Evolutionary conservation across 2,113 vertebrate genomes (phyloP).

Genomic region (Anolis sagrei): DNA sequence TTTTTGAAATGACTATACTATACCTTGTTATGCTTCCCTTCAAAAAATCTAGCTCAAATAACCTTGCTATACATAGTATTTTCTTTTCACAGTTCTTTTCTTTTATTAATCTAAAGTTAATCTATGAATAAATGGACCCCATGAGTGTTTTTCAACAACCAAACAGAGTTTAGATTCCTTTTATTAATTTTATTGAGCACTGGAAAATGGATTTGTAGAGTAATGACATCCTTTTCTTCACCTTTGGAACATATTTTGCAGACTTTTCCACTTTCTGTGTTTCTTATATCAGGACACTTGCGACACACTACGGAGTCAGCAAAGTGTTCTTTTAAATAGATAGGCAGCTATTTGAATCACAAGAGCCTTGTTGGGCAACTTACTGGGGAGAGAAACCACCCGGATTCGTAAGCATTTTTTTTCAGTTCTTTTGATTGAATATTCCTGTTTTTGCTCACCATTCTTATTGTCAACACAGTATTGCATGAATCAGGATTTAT

Average conservation of each 20-base stretch:
- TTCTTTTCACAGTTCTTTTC: conserved; percentile 50
- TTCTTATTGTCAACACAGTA: no score
- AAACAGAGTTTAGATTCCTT: background rate
- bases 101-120: conserved; percentile 50
- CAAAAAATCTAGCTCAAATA: conserved; percentile 67
- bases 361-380: conserved; percentile 54
- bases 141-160: conserved; percentile 18
- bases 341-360: conserved; percentile 56
- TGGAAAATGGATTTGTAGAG: conserved; percentile 3
- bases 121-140: conserved; percentile 37
- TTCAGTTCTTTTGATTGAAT: no score
- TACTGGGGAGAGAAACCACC: no score
- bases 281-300: conserved; percentile 8
- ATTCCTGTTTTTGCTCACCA: no score
- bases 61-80: conserved; percentile 63
- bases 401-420: no score
- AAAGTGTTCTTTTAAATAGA: conserved; percentile 63
- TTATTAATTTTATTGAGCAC: conserved; percentile 30
- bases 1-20: conserved; percentile 71
- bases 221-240: background rate
- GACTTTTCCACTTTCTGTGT: background rate
- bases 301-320: conserved; percentile 59
- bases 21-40: conserved; percentile 61
- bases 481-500: no score
- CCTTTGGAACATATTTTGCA: background rate